phyloP scores from a whole-genome alignment of 2,888 invertebrate genomes.

The Clostera curtula region DNA sequence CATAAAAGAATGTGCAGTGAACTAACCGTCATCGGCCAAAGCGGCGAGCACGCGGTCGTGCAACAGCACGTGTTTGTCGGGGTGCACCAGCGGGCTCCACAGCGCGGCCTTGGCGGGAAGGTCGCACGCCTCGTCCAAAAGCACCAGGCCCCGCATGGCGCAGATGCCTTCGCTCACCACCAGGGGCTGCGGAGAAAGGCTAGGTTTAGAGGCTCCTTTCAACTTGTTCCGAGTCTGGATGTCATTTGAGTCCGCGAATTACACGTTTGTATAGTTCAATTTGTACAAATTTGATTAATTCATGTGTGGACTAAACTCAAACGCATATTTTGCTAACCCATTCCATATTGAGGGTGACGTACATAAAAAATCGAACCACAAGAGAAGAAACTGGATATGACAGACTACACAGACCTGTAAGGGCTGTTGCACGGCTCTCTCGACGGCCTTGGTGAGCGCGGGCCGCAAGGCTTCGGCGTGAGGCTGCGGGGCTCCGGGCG shows the following conservation, averaged over 20 bases:
- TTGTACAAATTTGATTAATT: no score
- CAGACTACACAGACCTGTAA: no score
- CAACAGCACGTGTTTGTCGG: constrained; percentile 86
- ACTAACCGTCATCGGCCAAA: constrained; percentile 80
- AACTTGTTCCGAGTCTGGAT: no score
- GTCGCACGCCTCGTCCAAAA: constrained; percentile 32
- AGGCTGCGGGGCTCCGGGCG: constrained; percentile 59
- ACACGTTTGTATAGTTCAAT: no score
- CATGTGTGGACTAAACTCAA: no score
- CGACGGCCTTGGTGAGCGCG: constrained; percentile 81
- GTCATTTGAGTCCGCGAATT: no score
- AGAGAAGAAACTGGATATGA: no score
- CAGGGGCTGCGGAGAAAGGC: constrained; percentile 28
- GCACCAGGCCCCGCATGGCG: constrained; percentile 45
- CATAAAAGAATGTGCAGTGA: neutral
- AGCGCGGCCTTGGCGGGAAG: constrained; percentile 49
- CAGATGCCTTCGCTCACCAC: constrained; percentile 55
- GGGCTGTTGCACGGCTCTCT: constrained; percentile 84
- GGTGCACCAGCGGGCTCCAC: constrained; percentile 83
- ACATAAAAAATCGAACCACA: no score
- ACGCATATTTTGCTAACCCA: no score
- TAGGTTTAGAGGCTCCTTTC: no score
- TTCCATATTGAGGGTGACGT: constrained; percentile 69
- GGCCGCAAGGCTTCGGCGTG: constrained; percentile 72
- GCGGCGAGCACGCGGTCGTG: constrained; percentile 86